Base-by-base conservation (phyloP, 1,140 invertebrate genomes). In the Apolygus lucorum region DNA sequence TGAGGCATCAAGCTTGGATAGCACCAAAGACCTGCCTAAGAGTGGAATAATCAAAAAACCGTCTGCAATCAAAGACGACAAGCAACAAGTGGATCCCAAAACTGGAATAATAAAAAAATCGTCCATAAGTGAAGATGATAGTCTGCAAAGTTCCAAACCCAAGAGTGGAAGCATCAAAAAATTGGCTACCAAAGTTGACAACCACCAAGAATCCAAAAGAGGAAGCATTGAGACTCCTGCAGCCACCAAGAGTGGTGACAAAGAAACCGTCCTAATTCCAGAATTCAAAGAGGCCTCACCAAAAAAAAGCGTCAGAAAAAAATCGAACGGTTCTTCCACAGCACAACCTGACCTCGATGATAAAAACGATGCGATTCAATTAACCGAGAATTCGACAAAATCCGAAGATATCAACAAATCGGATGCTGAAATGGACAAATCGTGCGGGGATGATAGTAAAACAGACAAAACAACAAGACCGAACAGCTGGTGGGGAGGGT, bases 251-350 rank as follows among this genome's bases (percentile, higher is more conserved):
- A 66, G 27, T 26, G 27, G n/a, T 14, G 52, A 70, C 1, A 25
- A 64, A 66, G 28, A n/a, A 68, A 14, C 2, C 4, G 24, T n/a
- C 42, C 24, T 27, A n/a, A n/a, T n/a, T n/a, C n/a, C n/a, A n/a
- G n/a, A n/a, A n/a, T n/a, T n/a, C 62, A 62, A 71, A 17, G 67
- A 64, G 17, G 52, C 49, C 8, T 52, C 34, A 22, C 59, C 63
- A 68, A 28, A 54, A 24, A 67, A 69, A 67, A 49, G 52, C 21
- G 26, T 24, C 14, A 54, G 64, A 13, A 70, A 54, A 69, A 21
- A 29, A 22, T 21, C 52, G 24, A 70, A 68, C n/a, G n/a, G n/a
- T n/a, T n/a, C n/a, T n/a, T n/a, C n/a, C n/a, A 68, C 59, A 49
- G 22, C n/a, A n/a, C n/a, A n/a, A n/a, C n/a, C n/a, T n/a, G n/a